A percentile compares a stretch with the other conserved stretches of the same genome.
phyloP scores from a whole-genome alignment of 2,888 invertebrate genomes.

The Pristionchus japonicus region DNA sequence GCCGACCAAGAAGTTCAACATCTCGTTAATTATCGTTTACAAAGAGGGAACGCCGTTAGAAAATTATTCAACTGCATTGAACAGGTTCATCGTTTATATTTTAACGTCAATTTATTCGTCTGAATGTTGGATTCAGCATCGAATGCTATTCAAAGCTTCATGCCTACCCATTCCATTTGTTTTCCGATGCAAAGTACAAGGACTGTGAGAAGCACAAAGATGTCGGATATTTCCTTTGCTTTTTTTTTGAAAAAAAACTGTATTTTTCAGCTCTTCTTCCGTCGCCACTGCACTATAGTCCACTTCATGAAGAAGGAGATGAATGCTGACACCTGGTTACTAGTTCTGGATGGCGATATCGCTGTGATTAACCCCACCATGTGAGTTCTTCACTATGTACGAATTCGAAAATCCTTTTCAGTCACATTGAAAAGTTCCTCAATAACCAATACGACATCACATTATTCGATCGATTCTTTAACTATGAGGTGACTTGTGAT shows the following conservation, averaged over 20 bases:
- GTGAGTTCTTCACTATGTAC: background rate
- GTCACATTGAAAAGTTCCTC: background rate
- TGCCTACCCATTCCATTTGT: background rate
- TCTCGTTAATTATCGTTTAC: background rate
- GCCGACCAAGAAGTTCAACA: background rate
- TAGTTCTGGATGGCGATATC: conserved; percentile 65
- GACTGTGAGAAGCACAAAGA: background rate
- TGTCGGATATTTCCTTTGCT: background rate
- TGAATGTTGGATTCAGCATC: background rate
- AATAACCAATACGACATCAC: background rate
- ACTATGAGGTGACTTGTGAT: conserved; percentile 71
- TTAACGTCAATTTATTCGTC: background rate
- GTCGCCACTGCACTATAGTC: background rate
- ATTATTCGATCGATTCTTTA: conserved; percentile 61
- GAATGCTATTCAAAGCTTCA: background rate
- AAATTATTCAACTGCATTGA: background rate
- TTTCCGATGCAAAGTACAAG: background rate
- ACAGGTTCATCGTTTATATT: background rate
- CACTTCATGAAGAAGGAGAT: background rate
- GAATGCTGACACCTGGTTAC: conserved; percentile 29
- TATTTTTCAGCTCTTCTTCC: conserved; percentile 32
- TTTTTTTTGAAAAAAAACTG: background rate
- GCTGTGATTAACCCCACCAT: conserved; percentile 60
- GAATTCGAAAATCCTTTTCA: background rate
- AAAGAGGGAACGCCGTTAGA: background rate